Conservation (phyloP, 1,140 invertebrate genomes). For the Sitobion miscanthi region DNA sequence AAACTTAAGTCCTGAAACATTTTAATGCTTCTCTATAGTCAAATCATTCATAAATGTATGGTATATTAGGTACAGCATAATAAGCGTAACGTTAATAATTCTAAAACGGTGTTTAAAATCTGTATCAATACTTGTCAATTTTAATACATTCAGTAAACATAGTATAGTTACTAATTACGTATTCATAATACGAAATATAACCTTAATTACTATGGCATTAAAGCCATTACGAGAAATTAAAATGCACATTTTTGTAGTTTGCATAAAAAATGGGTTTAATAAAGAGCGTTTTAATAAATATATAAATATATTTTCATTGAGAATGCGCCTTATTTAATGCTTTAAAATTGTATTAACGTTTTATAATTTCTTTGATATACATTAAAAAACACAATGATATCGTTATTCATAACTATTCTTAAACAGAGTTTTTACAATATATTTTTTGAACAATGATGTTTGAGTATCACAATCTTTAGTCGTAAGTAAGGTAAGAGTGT, state of each 20-base stretch:
- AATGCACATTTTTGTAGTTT: background rate
- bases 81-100: background rate
- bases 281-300: background rate
- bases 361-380: background rate
- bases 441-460: background rate
- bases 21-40: background rate
- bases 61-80: background rate
- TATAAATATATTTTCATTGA: background rate
- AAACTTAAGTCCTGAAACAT: too few relatives aligned
- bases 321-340: too few relatives aligned
- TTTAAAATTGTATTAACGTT: background rate
- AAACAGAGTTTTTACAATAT: too few relatives aligned
- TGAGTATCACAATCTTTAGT: background rate
- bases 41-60: background rate
- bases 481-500: background rate
- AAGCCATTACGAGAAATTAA: background rate
- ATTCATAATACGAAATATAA: slow-evolving; percentile 9
- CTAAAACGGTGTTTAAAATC: background rate
- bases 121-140: background rate
- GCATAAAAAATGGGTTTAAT: background rate
- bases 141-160: background rate
- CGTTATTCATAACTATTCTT: background rate
- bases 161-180: background rate
- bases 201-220: background rate
- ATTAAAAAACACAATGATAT: background rate